phyloP scores from a whole-genome alignment of 37 sponge, comb jelly and placozoan genomes.

The Ephydatia muelleri region DNA sequence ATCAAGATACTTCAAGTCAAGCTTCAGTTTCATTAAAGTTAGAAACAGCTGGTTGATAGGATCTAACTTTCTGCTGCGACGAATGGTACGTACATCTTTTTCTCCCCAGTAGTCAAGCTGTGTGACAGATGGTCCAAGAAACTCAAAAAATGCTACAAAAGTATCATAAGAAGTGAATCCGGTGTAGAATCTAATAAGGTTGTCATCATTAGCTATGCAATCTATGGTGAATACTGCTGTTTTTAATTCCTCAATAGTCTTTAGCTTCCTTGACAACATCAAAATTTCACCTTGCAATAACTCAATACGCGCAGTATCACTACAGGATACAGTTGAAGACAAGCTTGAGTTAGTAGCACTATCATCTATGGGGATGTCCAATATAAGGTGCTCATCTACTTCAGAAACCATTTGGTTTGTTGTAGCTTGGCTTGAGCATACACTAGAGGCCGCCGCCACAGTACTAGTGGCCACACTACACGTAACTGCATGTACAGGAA shows the following conservation, averaged over 20 bases:
- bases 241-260: slow-evolving; percentile 1
- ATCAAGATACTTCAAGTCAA: slow-evolving; percentile 24
- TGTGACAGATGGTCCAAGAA: slow-evolving; percentile 47
- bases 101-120: slow-evolving; percentile 55
- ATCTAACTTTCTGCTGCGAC: slow-evolving; percentile 32
- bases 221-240: slow-evolving; percentile 8
- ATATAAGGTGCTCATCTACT: not conserved
- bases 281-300: slow-evolving; percentile 12
- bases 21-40: slow-evolving; percentile 32
- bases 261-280: not conserved
- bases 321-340: slow-evolving; percentile 1
- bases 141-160: slow-evolving; percentile 48
- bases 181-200: slow-evolving; percentile 39
- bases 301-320: slow-evolving; percentile 35
- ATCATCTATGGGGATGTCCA: not conserved
- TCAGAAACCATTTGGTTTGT: slow-evolving; percentile 1
- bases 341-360: not conserved
- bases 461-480: not conserved
- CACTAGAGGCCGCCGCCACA: not conserved
- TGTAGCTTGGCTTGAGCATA: not conserved
- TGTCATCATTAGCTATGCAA: slow-evolving; percentile 18
- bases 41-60: slow-evolving; percentile 44
- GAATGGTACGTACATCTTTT: slow-evolving; percentile 2
- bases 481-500: slow-evolving; percentile 1
- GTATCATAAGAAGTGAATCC: slow-evolving; percentile 42